Percentiles rank a stretch among this genome's conserved stretches.
phyloP scores from a whole-genome alignment of 30 jellyfish, hydroid and myxozoan species.

The Hydra vulgaris region DNA sequence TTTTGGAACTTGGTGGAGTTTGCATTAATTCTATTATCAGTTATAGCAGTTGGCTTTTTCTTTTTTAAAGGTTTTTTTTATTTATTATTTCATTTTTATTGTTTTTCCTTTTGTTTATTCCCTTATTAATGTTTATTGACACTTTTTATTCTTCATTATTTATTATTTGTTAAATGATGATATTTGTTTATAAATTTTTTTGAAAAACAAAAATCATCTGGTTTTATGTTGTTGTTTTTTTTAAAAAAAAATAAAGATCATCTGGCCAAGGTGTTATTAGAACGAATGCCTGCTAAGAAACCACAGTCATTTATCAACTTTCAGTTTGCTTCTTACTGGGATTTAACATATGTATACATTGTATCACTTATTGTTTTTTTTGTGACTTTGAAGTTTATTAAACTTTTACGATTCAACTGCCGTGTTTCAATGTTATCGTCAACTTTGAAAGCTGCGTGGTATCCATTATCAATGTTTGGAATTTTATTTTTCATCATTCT shows the following conservation, averaged over 20 bases:
- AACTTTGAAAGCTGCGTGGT: slow-evolving; percentile 79
- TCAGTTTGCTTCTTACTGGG: slow-evolving; percentile 95
- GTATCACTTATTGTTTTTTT: slow-evolving; percentile 78
- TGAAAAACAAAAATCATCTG: no score
- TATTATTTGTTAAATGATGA: not conserved
- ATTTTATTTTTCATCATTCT: slow-evolving; percentile 68
- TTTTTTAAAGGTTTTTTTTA: slow-evolving; percentile 42
- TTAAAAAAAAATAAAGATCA: no score
- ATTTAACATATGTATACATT: slow-evolving; percentile 52
- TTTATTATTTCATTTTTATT: not conserved
- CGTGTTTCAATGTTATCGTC: slow-evolving; percentile 80
- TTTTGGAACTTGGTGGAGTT: slow-evolving; percentile 90
- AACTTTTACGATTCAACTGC: slow-evolving; percentile 74
- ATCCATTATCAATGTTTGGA: slow-evolving; percentile 78
- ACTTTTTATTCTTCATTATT: no score
- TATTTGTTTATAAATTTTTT: no score
- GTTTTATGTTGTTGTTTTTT: no score
- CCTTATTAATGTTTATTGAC: no score
- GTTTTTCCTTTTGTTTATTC: not conserved
- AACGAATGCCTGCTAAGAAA: slow-evolving; percentile 56
- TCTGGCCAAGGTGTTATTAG: slow-evolving; percentile 61
- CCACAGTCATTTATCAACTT: slow-evolving; percentile 71
- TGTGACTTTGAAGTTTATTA: slow-evolving; percentile 75
- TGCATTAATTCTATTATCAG: slow-evolving; percentile 39
- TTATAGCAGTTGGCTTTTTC: slow-evolving; percentile 86